Evolutionary conservation across 2,113 vertebrate genomes (phyloP).

Genomic region (Thamnaconus septentrionalis): DNA sequence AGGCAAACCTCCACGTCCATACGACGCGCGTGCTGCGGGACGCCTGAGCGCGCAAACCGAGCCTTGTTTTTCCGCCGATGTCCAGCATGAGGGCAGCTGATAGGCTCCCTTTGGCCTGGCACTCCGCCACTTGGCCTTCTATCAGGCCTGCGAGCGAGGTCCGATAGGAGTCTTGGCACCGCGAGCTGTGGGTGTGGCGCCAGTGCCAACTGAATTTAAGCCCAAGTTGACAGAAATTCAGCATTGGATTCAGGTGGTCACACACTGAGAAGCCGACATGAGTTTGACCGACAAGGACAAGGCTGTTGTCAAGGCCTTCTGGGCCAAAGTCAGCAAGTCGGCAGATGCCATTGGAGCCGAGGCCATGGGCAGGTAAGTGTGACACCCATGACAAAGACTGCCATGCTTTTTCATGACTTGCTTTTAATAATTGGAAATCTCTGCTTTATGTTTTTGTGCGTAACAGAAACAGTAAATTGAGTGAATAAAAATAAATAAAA

Average conservation of each 20-base stretch:
- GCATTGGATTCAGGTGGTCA: not conserved
- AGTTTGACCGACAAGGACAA: constrained; percentile 70
- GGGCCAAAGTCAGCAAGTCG: constrained; percentile 63
- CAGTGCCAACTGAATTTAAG: constrained; percentile 50
- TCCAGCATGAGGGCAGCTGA: constrained; percentile 33
- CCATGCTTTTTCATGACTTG: too few relatives aligned
- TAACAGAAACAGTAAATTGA: too few relatives aligned
- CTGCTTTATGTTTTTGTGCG: not conserved
- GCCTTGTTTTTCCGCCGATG: constrained; percentile 5
- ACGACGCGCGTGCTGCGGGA: too few relatives aligned
- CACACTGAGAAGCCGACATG: constrained; percentile 61
- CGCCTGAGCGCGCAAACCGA: not conserved
- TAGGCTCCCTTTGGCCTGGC: constrained; percentile 24
- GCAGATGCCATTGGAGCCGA: constrained; percentile 27
- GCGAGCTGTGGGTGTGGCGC: constrained; percentile 43
- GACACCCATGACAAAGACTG: not conserved
- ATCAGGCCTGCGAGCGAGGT: constrained; percentile 10
- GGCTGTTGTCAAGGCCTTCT: constrained; percentile 64
- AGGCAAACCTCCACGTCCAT: too few relatives aligned
- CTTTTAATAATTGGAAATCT: too few relatives aligned
- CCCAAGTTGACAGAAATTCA: not conserved
- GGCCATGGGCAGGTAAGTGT: constrained; percentile 73
- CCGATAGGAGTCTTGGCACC: constrained; percentile 38
- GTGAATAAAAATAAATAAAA: too few relatives aligned
- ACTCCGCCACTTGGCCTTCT: constrained; percentile 2